phyloP scores from a whole-genome alignment of 2,888 invertebrate genomes.

The Aspidapion aeneum region DNA sequence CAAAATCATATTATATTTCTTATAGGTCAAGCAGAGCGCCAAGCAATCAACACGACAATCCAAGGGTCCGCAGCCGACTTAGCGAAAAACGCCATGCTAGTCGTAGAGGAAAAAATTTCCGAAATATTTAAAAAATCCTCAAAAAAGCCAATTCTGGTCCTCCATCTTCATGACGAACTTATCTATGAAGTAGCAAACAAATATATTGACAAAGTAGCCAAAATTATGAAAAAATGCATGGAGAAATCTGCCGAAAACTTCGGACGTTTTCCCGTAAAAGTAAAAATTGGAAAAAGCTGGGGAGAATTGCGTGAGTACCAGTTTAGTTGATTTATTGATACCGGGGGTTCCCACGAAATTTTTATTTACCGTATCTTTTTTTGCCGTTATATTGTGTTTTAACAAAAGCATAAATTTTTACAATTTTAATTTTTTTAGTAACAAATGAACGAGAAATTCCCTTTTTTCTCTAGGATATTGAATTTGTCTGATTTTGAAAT shows the following conservation, averaged over 20 bases:
- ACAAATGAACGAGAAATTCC: no score
- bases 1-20: no score
- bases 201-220: conserved; percentile 55
- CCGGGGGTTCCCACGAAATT: no score
- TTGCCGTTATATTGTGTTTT: no score
- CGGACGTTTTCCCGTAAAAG: conserved; percentile 84
- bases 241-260: conserved; percentile 68
- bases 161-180: conserved; percentile 96
- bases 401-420: no score
- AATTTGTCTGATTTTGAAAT: no score
- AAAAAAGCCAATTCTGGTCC: conserved; percentile 62
- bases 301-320: conserved; percentile 53
- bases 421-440: no score
- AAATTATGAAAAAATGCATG: conserved; percentile 73
- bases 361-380: no score
- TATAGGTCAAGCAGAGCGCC: conserved; percentile 84
- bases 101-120: conserved; percentile 61
- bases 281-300: conserved; percentile 82
- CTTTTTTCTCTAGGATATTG: no score
- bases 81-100: conserved; percentile 85
- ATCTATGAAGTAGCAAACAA: conserved; percentile 79
- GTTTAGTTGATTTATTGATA: background rate
- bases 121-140: conserved; percentile 45
- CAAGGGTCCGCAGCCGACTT: conserved; percentile 98
- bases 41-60: conserved; percentile 92